Evolutionary conservation across 2,888 invertebrate species (phyloP), one percentile per base, ranked within the genome.

Genomic region (Ochropleura plecta): DNA sequence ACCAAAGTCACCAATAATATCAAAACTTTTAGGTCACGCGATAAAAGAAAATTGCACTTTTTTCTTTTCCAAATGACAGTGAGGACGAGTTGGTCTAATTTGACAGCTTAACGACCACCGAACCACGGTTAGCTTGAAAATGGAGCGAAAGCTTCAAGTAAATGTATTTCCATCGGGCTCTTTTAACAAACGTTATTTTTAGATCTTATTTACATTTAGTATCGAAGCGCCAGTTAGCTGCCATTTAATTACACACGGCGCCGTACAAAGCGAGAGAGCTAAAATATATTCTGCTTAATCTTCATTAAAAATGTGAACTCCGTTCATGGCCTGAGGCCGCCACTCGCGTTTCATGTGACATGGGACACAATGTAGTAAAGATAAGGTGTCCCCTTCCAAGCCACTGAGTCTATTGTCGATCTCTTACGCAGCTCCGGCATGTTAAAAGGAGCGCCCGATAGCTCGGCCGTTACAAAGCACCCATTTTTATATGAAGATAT

Each of bases 311-410:
- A 94, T 94, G 93, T 94, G 93, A 92, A 93, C 93, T 92, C 92
- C 91, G 92, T 92, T 93, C 93, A 92, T 93, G 88, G 91, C 94
- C 92, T 88, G 89, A 90, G 93, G 94, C 88, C 82, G 78, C 82
- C 93, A 91, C 93, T 94, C 91, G 91, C 94, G 92, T 94, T 93
- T 93, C 94, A 92, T 93, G 93, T 95, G 95, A 95, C 95, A 93
- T 91, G 93, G 95, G 94, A 92, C 93, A 95, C 95, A 95, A 94
- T 95, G 95, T 94, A 94, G 91, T 93, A 94, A 93, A 95, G 95
- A 96, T 96, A 96, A 96, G 95, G 94, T 94, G 90, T 90, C 90
- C 94, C 93, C 92, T 96, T 96, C 95, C 96, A 88, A 94, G 92
- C 94, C 95, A 96, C 92, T 95, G 94, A 85, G 76, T 92, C 95